Evolutionary conservation across 64 coral and sea anemone genomes (phyloP).

Genomic region (Montipora cactus): DNA sequence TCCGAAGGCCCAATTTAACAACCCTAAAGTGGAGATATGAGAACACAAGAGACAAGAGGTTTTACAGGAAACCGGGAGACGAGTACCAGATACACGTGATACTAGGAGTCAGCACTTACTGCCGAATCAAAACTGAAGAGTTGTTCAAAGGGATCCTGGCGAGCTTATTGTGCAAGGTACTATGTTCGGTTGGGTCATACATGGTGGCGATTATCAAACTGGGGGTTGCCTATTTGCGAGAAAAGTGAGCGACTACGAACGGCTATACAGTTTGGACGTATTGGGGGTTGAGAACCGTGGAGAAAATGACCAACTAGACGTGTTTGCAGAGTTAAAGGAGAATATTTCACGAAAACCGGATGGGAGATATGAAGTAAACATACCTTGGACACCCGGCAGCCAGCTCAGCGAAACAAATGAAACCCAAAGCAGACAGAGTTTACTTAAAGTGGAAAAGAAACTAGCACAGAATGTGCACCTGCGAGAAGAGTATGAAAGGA

Average conservation of each 20-base stretch:
- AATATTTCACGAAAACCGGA: neutral
- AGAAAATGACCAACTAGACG: conserved; percentile 4
- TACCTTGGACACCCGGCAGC: conserved; percentile 7
- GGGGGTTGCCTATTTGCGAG: neutral
- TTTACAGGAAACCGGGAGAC: conserved; percentile 17
- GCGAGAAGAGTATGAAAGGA: conserved; percentile 13
- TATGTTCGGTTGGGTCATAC: conserved; percentile 31
- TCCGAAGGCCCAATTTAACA: conserved; percentile 25
- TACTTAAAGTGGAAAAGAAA: conserved; percentile 32
- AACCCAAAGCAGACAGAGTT: conserved; percentile 3
- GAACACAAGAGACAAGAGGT: conserved; percentile 19
- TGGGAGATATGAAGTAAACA: conserved; percentile 10
- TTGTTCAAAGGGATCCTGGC: conserved; percentile 40
- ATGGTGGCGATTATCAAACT: conserved; percentile 25
- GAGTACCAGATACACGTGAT: conserved; percentile 52
- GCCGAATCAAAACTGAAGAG: conserved; percentile 59
- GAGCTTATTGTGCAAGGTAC: neutral
- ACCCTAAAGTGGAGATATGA: conserved; percentile 5
- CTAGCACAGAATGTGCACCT: neutral
- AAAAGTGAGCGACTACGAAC: conserved; percentile 31
- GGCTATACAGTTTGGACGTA: conserved; percentile 32
- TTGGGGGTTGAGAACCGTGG: conserved; percentile 35
- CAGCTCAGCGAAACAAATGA: conserved; percentile 12
- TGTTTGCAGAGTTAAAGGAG: conserved; percentile 19
- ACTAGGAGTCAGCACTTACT: conserved; percentile 9